Base-by-base conservation (phyloP, 2,888 invertebrate genomes). In the Pardosa pseudoannulata region DNA sequence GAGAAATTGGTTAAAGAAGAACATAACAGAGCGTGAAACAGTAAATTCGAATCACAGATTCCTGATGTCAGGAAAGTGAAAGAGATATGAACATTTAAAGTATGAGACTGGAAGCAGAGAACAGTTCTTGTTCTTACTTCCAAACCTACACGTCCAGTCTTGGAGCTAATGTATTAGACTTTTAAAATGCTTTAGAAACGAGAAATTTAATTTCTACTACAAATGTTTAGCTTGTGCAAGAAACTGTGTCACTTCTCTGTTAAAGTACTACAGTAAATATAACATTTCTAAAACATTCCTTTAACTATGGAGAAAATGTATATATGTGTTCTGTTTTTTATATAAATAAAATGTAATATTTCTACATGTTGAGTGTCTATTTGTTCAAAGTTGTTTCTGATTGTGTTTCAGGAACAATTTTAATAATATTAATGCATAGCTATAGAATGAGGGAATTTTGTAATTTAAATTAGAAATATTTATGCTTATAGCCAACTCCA, bases 331-430 rank as follows among this genome's bases (percentile, higher is more conserved):
- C n/a, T 65, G 29, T 65, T 65, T n/a, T 19, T 23, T 64, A 27
- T 64, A 27, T 65, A 31, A 65, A 65, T 65, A 65, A 65, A 65
- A 65, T 65, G 65, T 65, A 65, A 65, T 65, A 65, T 31, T 65
- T 65, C 31, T 65, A 29, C 9, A 64, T 27, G 5, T 16, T 36
- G 36, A n/a, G n/a, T n/a, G n/a, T n/a, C n/a, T n/a, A n/a, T n/a
- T n/a, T n/a, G n/a, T n/a, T n/a, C n/a, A n/a, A n/a, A n/a, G n/a
- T n/a, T 36, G 11, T 36, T 36, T 36, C 36, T 36, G 11, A 11
- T 36, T 7, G 36, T n/a, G n/a, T n/a, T n/a, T n/a, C n/a, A n/a
- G n/a, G n/a, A n/a, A n/a, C n/a, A n/a, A n/a, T n/a, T n/a, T n/a
- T n/a, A n/a, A n/a, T n/a, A n/a, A n/a, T n/a, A n/a, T n/a, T n/a